Conservation (phyloP, 2,113 vertebrate species). For the Leptosomus discolor region DNA sequence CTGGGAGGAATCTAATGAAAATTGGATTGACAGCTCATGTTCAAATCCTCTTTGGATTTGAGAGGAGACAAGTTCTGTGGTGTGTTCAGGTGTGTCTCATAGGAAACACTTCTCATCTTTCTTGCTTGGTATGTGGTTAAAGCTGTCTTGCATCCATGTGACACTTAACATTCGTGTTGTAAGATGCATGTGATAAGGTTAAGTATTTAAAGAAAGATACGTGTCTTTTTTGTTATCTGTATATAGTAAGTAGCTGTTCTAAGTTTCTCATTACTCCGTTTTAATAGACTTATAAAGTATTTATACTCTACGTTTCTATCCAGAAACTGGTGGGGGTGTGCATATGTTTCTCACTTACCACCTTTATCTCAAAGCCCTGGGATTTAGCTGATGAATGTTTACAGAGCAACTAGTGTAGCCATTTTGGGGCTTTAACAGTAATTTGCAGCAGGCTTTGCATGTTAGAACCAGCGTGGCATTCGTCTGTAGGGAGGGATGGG, state of each 20-base stretch:
- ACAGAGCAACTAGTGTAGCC: neutral
- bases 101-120: neutral
- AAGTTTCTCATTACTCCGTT: neutral
- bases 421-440: neutral
- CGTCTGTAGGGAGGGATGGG: neutral
- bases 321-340: neutral
- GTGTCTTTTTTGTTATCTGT: neutral
- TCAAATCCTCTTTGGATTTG: slow-evolving; percentile 12
- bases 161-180: neutral
- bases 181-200: neutral
- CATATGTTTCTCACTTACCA: neutral
- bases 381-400: neutral
- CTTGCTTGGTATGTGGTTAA: neutral
- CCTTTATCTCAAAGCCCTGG: neutral
- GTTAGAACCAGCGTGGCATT: neutral
- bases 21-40: neutral
- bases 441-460: neutral
- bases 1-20: neutral
- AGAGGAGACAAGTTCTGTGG: neutral
- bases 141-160: neutral
- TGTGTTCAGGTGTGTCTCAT: neutral
- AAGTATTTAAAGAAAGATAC: neutral
- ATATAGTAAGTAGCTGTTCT: neutral
- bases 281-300: slow-evolving; percentile 30
- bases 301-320: neutral